A percentile compares a stretch with the other conserved stretches of the same genome.
Conservation (phyloP, 2,797 vertebrate species). For the Hapalemur alaotrensis region DNA sequence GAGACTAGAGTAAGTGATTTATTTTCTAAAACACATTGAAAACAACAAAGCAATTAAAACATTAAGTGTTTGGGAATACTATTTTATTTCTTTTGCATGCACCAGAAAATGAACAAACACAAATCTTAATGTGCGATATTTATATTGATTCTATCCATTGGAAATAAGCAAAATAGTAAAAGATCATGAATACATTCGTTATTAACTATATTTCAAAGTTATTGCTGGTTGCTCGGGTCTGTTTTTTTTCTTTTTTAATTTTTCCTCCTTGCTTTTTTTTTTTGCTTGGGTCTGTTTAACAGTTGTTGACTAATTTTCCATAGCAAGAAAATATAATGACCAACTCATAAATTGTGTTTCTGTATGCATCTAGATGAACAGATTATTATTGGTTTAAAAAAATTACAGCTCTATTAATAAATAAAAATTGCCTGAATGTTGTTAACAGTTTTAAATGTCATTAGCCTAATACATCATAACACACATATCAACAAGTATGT, state of each 20-base stretch:
- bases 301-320: slow-evolving; percentile 42
- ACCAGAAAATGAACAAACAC: slow-evolving; percentile 29
- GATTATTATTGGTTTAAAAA: slow-evolving; percentile 46
- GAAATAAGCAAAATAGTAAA: slow-evolving; percentile 48
- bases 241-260: not conserved
- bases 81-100: slow-evolving; percentile 28
- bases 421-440: not conserved
- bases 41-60: slow-evolving; percentile 46
- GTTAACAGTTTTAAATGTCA: slow-evolving; percentile 12
- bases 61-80: not conserved
- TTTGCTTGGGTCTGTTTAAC: not conserved
- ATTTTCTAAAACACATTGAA: slow-evolving; percentile 43
- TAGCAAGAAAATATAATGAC: slow-evolving; percentile 19
- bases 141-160: slow-evolving; percentile 49
- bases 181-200: not conserved
- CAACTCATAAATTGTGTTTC: slow-evolving; percentile 27
- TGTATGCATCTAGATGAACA: slow-evolving; percentile 26
- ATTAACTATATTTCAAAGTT: slow-evolving; percentile 47
- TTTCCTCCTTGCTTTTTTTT: no score
- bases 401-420: slow-evolving; percentile 35
- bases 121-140: slow-evolving; percentile 39
- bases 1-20: slow-evolving; percentile 47
- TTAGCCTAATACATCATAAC: slow-evolving; percentile 6
- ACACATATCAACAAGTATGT: slow-evolving; percentile 24
- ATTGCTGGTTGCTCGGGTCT: not conserved